Evolutionary conservation across 1,140 invertebrate species (phyloP).

Genomic region (Drosophila neocordata): DNA sequence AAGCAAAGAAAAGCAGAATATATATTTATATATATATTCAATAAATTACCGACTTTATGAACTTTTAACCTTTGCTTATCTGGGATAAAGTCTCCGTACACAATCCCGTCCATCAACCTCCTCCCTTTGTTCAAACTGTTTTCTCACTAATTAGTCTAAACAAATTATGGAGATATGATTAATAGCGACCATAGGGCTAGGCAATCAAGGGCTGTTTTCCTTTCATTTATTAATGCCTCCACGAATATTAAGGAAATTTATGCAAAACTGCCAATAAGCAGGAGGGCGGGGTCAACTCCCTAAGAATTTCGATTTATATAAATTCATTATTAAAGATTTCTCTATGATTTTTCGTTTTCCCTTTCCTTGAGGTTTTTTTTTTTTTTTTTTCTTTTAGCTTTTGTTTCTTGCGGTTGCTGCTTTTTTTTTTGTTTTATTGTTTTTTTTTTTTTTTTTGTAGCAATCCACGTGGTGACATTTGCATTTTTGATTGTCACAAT

Average conservation of each 20-base stretch:
- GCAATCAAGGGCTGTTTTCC: slow-evolving; percentile 63
- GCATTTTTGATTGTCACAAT: slow-evolving; percentile 75
- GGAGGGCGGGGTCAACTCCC: neutral
- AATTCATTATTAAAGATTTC: slow-evolving; percentile 15
- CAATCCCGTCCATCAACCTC: neutral
- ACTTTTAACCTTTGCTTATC: slow-evolving; percentile 9
- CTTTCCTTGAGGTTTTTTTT: neutral
- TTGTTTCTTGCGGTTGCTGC: too few relatives aligned
- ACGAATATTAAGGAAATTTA: slow-evolving; percentile 52
- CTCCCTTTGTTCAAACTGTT: neutral
- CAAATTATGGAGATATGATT: slow-evolving; percentile 74
- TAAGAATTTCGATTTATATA: neutral
- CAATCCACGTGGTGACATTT: slow-evolving; percentile 72
- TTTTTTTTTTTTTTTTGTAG: neutral
- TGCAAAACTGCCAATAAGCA: slow-evolving; percentile 14
- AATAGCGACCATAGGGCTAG: slow-evolving; percentile 58
- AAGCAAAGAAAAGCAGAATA: too few relatives aligned
- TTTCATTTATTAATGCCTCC: slow-evolving; percentile 61
- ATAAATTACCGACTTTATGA: slow-evolving; percentile 6
- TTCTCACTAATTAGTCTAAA: slow-evolving; percentile 70
- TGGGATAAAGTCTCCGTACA: neutral
- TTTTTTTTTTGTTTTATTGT: neutral
- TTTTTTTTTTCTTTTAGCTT: too few relatives aligned
- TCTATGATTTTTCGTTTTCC: slow-evolving; percentile 31
- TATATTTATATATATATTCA: neutral